Evolutionary conservation across 2,888 invertebrate species (phyloP).

Genomic region (Drosophila formosana): DNA sequence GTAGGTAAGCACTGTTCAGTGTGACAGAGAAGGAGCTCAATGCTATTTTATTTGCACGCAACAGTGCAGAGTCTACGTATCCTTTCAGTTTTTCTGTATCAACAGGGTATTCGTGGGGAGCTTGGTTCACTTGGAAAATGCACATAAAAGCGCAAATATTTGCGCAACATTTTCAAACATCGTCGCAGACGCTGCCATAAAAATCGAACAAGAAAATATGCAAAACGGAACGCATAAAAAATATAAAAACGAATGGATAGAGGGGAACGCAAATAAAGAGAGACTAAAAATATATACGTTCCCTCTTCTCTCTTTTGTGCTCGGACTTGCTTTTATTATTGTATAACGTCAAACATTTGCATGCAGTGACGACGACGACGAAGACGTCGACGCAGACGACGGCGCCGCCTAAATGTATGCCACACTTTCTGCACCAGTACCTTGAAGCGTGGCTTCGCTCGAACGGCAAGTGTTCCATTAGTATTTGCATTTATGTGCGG

Average conservation of each 20-base stretch:
- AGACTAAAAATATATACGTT: conserved; percentile 35
- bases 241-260: conserved; percentile 27
- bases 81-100: not conserved
- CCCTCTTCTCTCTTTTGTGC: conserved; percentile 34
- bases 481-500: conserved; percentile 77
- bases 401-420: conserved; percentile 75
- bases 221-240: conserved; percentile 67
- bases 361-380: conserved; percentile 62
- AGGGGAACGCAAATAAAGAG: conserved; percentile 26
- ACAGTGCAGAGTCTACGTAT: not conserved
- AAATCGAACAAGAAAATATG: conserved; percentile 79
- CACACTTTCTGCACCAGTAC: conserved; percentile 62
- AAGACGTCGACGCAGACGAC: too few relatives aligned
- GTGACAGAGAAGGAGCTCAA: not conserved
- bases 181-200: conserved; percentile 66
- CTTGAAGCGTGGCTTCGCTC: conserved; percentile 9
- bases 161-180: conserved; percentile 76
- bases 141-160: conserved; percentile 80
- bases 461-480: conserved; percentile 44
- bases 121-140: conserved; percentile 43
- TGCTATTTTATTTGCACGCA: too few relatives aligned
- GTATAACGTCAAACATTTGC: conserved; percentile 76
- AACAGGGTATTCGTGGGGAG: conserved; percentile 3
- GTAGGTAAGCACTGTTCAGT: not conserved
- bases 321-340: conserved; percentile 73